Evolutionary conservation across 35 echinoderm and acorn worm genomes (phyloP), one percentile per base, ranked within the genome.

Genomic region (Heliocidaris tuberculata): DNA sequence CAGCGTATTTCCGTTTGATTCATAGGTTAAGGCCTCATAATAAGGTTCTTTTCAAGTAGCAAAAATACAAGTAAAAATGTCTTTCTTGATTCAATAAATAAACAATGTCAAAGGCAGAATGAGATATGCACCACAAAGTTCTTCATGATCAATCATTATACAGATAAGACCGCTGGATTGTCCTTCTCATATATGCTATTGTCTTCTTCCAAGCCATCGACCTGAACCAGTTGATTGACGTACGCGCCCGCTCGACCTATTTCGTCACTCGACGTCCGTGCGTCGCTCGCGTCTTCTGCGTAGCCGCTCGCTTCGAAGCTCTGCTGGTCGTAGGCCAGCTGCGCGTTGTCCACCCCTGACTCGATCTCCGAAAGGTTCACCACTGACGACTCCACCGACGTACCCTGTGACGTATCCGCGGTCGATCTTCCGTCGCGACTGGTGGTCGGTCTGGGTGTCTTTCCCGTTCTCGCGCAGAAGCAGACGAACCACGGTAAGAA

Each of bases 401-500:
- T 78, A 19, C 27, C 65, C 65, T 78, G 65, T 78, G 65, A 78
- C 65, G 91, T 52, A 48, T 93, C 91, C 91, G 47, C n/a, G 11
- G 91, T 93, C 49, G 91, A 50, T 48, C 48, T 59, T 19, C n/a
- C 31, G 50, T 93, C 50, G 2, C 31, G 91, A 16, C 30, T 93
- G 48, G 47, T 48, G 31, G 31, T 48, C 50, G 91, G 5, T 48
- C 91, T 93, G 48, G 91, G 91, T 13, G 91, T 93, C 88, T 88
- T 95, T 8, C 54, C 56, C 86, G 88, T 70, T 29, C 86, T 49
- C 31, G 47, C 29, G 65, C 94, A 95, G 94, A 95, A 95, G 32
- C 52, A 42, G 86, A 92, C 24, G 31, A 97, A 94, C 96, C 96
- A 95, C 27, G 93, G 88, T 31, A 97, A 48, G 92, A 97, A 97